Base-by-base conservation (phyloP, 2,797 vertebrate species). In the Picus viridis region DNA sequence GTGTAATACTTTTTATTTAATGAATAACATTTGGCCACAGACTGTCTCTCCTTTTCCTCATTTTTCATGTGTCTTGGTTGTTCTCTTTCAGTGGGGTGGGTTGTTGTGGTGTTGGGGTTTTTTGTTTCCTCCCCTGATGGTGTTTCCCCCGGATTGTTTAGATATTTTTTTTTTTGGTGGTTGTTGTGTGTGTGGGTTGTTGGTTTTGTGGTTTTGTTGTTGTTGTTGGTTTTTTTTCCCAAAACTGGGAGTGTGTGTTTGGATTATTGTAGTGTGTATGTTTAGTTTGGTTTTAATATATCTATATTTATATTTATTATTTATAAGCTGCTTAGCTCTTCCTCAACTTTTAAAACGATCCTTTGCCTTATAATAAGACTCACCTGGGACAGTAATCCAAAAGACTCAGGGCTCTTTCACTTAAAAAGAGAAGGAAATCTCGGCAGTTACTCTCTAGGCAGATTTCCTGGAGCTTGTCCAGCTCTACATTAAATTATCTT, bases 381-480 rank as follows among this genome's bases (percentile, higher is more conserved):
- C 72, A 84, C 41, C 57, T 83, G 34, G 36, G 56, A 84, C 41
- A 73, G 18, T 0, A 1, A 86, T 39, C 36, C 29, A 73, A 91
- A 82, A 24, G 39, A 75, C 23, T 86, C 43, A 36, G 32, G 86
- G 54, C 5, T 75, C 32, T 89, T 93, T 92, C 16, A 49, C 54
- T 85, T 91, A 81, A 89, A 94, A 85, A 68, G 36, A 86, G 67
- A 83, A 92, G 47, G 78, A 91, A 89, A 93, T 30, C 57, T 82
- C 68, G 90, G 29, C 62, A 45, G 89, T 95, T 92, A 53, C 59
- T 96, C 79, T 95, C 67, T 69, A 88, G 73, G 68, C 83, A 92
- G 65, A 92, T 93, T 96, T 97, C 89, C 91, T 95, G 92, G 94
- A 86, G 68, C 64, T 90, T 91, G 72, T 89, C 89, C 93, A 96